Evolutionary conservation across 2,797 vertebrate species (phyloP).

Genomic region (Pelodytes ibericus): DNA sequence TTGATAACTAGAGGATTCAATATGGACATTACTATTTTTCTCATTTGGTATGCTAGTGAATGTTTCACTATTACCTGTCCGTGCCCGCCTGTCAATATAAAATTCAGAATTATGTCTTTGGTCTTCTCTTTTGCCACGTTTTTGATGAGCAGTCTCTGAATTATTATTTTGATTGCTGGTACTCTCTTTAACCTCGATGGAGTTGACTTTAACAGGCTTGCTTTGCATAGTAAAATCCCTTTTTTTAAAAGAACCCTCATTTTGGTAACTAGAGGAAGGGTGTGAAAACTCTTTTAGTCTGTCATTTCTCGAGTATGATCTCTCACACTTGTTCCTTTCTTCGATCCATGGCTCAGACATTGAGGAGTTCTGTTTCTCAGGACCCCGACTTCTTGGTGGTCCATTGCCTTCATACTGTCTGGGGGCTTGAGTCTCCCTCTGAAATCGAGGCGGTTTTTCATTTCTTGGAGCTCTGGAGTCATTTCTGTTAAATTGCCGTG

Average conservation of each 20-base stretch:
- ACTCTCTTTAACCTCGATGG: constrained; percentile 74
- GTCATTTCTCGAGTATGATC: constrained; percentile 74
- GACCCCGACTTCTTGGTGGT: constrained; percentile 77
- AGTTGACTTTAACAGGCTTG: constrained; percentile 69
- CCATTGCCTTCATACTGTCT: constrained; percentile 78
- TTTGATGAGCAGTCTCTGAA: constrained; percentile 80
- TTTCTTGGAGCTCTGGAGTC: constrained; percentile 85
- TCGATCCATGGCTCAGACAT: constrained; percentile 76
- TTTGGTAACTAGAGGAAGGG: constrained; percentile 70
- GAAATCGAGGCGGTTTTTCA: constrained; percentile 92
- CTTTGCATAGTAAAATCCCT: constrained; percentile 73
- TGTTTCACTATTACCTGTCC: constrained; percentile 72
- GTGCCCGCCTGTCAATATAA: constrained; percentile 78
- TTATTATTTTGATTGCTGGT: constrained; percentile 67
- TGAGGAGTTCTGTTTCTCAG: constrained; percentile 74
- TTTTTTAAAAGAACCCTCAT: constrained; percentile 73
- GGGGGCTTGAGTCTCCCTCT: constrained; percentile 84
- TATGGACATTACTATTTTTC: constrained; percentile 70
- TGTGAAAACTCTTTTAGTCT: constrained; percentile 80
- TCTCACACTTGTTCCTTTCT: constrained; percentile 76
- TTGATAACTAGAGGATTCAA: constrained; percentile 66
- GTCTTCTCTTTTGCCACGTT: constrained; percentile 82
- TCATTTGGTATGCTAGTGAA: constrained; percentile 75
- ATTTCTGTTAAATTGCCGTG: constrained; percentile 77
- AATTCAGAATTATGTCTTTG: constrained; percentile 78